phyloP scores from a whole-genome alignment of 2,797 vertebrate genomes.

The Sphenodon punctatus region DNA sequence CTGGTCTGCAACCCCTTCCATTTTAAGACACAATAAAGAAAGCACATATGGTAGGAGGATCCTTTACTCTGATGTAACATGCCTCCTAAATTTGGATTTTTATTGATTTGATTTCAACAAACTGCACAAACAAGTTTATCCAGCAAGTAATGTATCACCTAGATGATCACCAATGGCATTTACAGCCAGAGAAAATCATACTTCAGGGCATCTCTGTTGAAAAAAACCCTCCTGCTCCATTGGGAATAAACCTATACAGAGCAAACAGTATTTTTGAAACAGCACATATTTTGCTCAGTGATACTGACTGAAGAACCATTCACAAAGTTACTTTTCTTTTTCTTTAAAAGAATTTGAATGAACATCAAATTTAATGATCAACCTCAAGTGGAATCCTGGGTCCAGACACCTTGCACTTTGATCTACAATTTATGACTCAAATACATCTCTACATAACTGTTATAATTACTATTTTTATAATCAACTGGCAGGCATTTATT shows the following conservation, averaged over 20 bases:
- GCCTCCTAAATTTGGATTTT: constrained; percentile 73
- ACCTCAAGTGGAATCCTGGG: not conserved
- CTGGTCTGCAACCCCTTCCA: constrained; percentile 3
- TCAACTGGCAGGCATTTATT: not conserved
- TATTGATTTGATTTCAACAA: constrained; percentile 71
- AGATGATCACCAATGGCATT: not conserved
- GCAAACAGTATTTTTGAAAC: not conserved
- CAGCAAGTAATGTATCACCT: constrained; percentile 35
- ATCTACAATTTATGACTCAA: not conserved
- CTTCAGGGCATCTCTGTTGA: not conserved
- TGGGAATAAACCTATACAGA: not conserved
- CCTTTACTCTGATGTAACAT: constrained; percentile 2
- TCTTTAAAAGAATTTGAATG: not conserved
- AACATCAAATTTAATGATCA: not conserved
- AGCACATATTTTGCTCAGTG: not conserved
- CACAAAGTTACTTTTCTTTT: not conserved
- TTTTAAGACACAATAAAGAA: not conserved
- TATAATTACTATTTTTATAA: not conserved
- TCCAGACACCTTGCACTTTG: not conserved
- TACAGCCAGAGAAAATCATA: not conserved
- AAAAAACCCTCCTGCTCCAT: not conserved
- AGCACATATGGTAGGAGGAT: constrained; percentile 38
- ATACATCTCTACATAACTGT: not conserved
- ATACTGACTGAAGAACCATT: not conserved
- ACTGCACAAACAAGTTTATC: constrained; percentile 54